These are phyloP conservation scores for Jacana jacana DNA, from an alignment of 2,113 vertebrate genomes.

Conservation along the genomic window DNA sequence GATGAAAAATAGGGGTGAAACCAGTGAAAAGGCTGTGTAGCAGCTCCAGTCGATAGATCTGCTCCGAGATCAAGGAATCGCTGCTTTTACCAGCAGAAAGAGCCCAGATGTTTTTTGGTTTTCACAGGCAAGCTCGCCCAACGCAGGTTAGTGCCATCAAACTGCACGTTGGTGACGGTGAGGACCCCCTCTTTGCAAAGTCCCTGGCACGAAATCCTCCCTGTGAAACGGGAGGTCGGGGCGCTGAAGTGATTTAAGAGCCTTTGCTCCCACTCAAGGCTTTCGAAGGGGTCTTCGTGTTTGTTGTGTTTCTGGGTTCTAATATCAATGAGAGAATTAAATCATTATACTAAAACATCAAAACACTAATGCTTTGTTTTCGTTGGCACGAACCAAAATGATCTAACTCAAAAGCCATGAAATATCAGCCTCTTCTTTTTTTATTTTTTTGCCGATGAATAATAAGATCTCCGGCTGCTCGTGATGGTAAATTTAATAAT, in stretches of 20 bases:
- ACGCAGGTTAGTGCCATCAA: conserved; percentile 63
- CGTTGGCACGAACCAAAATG: conserved; percentile 76
- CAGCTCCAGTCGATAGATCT: conserved; percentile 45
- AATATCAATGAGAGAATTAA: conserved; percentile 82
- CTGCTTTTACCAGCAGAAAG: conserved; percentile 66
- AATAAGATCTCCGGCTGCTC: conserved; percentile 78
- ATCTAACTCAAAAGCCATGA: conserved; percentile 82
- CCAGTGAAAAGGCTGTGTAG: conserved; percentile 18
- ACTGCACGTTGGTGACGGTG: conserved; percentile 2
- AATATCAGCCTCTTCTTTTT: conserved; percentile 60
- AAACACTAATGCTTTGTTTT: conserved; percentile 82
- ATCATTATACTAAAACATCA: conserved; percentile 81
- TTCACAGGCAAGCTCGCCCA: conserved; percentile 57
- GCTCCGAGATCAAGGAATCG: conserved; percentile 66
- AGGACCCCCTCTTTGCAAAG: conserved; percentile 54
- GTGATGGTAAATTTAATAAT: conserved; percentile 81
- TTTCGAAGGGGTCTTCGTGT: conserved; percentile 71
- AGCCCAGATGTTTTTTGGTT: conserved; percentile 76
- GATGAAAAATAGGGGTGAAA: conserved; percentile 37
- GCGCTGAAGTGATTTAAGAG: conserved; percentile 69
- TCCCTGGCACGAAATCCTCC: conserved; percentile 19
- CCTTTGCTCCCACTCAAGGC: conserved; percentile 51
- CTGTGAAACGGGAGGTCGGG: conserved; percentile 51
- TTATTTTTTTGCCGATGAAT: conserved; percentile 57
- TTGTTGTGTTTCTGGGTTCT: conserved; percentile 76